Conservation (phyloP, 2,113 vertebrate genomes). For the Fregata magnificens region DNA sequence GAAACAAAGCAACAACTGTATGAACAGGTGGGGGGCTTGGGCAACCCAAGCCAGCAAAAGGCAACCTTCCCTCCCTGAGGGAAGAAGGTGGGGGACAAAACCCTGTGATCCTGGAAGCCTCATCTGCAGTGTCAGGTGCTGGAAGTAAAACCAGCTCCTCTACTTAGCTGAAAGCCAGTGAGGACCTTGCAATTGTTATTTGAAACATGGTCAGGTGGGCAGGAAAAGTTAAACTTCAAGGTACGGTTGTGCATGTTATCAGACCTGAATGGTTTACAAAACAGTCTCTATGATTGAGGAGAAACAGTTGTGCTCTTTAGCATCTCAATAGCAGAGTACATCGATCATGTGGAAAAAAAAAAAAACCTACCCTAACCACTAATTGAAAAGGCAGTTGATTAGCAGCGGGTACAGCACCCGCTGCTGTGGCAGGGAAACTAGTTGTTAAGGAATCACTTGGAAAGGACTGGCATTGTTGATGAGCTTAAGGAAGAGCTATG, state of each 20-base stretch:
- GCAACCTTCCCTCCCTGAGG: not conserved
- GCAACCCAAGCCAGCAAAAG: not conserved
- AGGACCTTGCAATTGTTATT: not conserved
- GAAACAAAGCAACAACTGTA: not conserved
- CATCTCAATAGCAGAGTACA: not conserved
- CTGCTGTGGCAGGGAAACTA: not conserved
- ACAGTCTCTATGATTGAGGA: not conserved
- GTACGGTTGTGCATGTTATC: not conserved
- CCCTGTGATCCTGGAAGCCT: not conserved
- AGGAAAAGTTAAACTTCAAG: not conserved
- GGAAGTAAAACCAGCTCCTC: not conserved
- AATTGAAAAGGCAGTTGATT: constrained; percentile 12
- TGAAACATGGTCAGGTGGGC: not conserved
- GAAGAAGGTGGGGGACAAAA: not conserved
- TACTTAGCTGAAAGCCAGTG: not conserved
- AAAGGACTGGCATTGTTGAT: not conserved
- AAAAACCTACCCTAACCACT: not conserved
- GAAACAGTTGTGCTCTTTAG: not conserved
- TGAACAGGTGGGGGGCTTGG: not conserved
- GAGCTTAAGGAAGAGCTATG: not conserved
- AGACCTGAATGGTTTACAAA: not conserved
- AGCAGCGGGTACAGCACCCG: not conserved
- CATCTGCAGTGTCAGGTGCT: not conserved
- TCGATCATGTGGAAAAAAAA: not conserved
- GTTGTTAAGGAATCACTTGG: not conserved